Conservation (phyloP, 2,113 vertebrate genomes). For the Centropristis striata region DNA sequence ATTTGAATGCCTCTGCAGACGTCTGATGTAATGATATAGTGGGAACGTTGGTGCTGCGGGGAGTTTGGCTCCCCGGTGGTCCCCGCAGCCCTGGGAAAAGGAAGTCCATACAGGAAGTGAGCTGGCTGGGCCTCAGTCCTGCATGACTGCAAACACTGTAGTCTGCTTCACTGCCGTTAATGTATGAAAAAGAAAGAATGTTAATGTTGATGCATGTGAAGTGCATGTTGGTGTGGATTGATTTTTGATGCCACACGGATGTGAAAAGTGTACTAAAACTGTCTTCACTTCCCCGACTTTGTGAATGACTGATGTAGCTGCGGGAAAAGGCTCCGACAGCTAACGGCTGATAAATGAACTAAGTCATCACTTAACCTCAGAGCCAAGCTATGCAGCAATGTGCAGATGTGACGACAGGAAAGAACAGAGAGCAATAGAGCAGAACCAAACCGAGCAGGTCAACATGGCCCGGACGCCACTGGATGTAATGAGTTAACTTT, state of each 20-base stretch:
- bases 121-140: slow-evolving; percentile 46
- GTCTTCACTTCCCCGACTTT: slow-evolving; percentile 17
- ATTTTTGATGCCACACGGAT: slow-evolving; percentile 15
- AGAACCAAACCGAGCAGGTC: slow-evolving; percentile 30
- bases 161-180: slow-evolving; percentile 9
- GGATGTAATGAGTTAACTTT: slow-evolving; percentile 19
- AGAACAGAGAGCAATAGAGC: slow-evolving; percentile 2
- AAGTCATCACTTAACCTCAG: slow-evolving; percentile 48
- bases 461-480: slow-evolving; percentile 6
- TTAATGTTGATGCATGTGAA: neutral
- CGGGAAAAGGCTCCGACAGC: slow-evolving; percentile 12
- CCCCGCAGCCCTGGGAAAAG: slow-evolving; percentile 58
- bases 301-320: slow-evolving; percentile 48
- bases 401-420: slow-evolving; percentile 43
- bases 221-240: neutral
- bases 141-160: slow-evolving; percentile 35
- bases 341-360: slow-evolving; percentile 23
- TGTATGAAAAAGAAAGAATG: neutral
- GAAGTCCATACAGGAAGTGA: slow-evolving; percentile 69
- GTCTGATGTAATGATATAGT: slow-evolving; percentile 48
- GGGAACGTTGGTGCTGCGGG: slow-evolving; percentile 21
- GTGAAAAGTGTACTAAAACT: slow-evolving; percentile 5
- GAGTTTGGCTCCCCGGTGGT: slow-evolving; percentile 47
- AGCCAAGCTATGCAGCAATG: slow-evolving; percentile 52
- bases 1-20: slow-evolving; percentile 26